Percentiles rank a stretch among this genome's conserved stretches.
These are phyloP conservation scores for Anoplophora glabripennis DNA, from an alignment of 1,140 invertebrate species.

Conservation along the genomic window DNA sequence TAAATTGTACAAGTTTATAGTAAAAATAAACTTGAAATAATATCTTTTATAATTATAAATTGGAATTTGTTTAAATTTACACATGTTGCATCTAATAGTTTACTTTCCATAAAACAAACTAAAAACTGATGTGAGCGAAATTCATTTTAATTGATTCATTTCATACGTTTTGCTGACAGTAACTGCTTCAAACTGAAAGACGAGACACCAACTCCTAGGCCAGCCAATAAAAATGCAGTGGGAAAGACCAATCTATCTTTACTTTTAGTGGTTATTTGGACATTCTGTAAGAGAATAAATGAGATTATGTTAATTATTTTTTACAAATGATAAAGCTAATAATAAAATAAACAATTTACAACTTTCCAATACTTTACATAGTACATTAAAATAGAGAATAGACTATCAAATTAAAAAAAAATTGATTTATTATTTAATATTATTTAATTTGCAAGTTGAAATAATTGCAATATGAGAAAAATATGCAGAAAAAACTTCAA, in stretches of 20 bases:
- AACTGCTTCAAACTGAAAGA: constrained; percentile 49
- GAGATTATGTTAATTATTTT: too few species aligned
- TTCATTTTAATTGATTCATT: not conserved
- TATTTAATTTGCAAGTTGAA: too few species aligned
- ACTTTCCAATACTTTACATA: too few species aligned
- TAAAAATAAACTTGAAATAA: constrained; percentile 39
- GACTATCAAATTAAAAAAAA: too few species aligned
- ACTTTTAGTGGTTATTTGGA: constrained; percentile 24
- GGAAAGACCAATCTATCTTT: constrained; percentile 44
- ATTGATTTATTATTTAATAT: too few species aligned
- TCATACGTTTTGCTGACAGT: constrained; percentile 15
- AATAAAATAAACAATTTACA: too few species aligned
- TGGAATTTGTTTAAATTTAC: constrained; percentile 18
- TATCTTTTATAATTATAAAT: constrained; percentile 30
- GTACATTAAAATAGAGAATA: too few species aligned
- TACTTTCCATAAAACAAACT: not conserved
- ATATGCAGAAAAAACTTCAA: too few species aligned
- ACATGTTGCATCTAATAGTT: not conserved
- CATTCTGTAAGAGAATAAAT: constrained; percentile 36
- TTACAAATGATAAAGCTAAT: too few species aligned
- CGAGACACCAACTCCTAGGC: constrained; percentile 47
- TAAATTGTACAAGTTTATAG: constrained; percentile 25
- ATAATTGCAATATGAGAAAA: too few species aligned
- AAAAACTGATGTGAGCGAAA: constrained; percentile 4
- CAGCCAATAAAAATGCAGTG: constrained; percentile 46